Percentiles rank a stretch among this genome's conserved stretches.
These are phyloP conservation scores for Arizona elegans DNA, from an alignment of 2,113 vertebrate genomes.

Conservation along the genomic window DNA sequence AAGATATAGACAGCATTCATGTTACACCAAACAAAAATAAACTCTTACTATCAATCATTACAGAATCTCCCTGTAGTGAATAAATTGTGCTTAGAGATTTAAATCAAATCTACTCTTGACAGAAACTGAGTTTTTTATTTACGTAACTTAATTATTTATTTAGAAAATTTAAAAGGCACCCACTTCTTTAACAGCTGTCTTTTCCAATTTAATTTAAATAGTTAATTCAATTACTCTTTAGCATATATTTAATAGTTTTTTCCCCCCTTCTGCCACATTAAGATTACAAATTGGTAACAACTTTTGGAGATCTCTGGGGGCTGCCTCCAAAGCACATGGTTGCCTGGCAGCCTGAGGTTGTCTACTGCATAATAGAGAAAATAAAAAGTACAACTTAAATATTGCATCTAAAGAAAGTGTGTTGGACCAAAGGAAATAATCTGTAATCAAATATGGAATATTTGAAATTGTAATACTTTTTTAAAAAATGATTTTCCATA, in stretches of 20 bases:
- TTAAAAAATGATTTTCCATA: neutral
- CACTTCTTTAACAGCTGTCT: neutral
- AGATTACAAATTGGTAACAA: neutral
- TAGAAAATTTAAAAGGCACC: neutral
- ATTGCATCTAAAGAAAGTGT: neutral
- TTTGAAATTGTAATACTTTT: neutral
- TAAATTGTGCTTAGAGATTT: neutral
- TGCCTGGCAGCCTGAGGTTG: neutral
- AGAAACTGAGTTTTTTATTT: neutral
- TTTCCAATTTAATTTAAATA: neutral
- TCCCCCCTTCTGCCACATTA: neutral
- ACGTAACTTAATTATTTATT: neutral
- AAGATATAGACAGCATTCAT: neutral
- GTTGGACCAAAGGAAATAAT: neutral
- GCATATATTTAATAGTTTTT: neutral
- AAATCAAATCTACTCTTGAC: neutral
- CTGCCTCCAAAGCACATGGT: neutral
- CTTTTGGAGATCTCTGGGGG: neutral
- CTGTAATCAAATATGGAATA: rapidly evolving
- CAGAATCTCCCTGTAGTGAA: neutral
- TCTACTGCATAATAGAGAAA: neutral
- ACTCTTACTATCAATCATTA: neutral
- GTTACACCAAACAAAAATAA: neutral
- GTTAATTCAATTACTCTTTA: neutral
- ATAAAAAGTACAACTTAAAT: neutral